phyloP scores from a whole-genome alignment of 1,140 invertebrate species.

The Eriosoma lanigerum region DNA sequence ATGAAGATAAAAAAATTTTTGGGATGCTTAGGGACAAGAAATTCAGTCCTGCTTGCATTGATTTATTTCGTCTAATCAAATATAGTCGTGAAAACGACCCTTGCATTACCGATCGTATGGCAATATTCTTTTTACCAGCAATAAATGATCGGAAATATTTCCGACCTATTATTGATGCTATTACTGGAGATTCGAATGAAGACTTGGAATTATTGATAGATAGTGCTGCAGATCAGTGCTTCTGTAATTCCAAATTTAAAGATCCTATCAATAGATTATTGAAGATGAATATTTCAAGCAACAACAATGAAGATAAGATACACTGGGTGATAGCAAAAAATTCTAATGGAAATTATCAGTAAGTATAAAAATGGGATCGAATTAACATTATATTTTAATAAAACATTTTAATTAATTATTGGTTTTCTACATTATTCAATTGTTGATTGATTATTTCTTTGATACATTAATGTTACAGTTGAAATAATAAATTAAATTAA shows the following conservation, averaged over 20 bases:
- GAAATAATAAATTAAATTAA: too few relatives aligned
- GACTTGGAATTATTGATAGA: conserved; percentile 7
- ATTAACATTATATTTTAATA: too few relatives aligned
- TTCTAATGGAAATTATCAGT: conserved; percentile 33
- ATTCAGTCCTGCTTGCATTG: conserved; percentile 32
- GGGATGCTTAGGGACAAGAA: neutral
- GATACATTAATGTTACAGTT: too few relatives aligned
- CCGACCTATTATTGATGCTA: neutral
- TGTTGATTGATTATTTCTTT: too few relatives aligned
- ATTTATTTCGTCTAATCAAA: conserved; percentile 32
- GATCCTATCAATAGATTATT: neutral
- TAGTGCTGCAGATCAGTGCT: neutral
- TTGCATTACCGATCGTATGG: neutral
- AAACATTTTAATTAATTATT: too few relatives aligned
- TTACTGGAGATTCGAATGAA: neutral
- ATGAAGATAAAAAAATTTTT: conserved; percentile 11
- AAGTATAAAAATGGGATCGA: neutral
- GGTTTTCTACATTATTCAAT: too few relatives aligned
- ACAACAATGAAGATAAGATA: too few relatives aligned
- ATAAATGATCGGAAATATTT: neutral
- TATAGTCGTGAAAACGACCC: conserved; percentile 13
- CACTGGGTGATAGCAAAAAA: conserved; percentile 13
- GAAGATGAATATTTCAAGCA: too few relatives aligned
- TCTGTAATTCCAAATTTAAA: neutral
- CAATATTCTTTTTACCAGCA: conserved; percentile 37